Percentiles rank a stretch among this genome's conserved stretches.
phyloP scores from a whole-genome alignment of 37 sponge, comb jelly and placozoan genomes.

The Beroe forskalii region DNA sequence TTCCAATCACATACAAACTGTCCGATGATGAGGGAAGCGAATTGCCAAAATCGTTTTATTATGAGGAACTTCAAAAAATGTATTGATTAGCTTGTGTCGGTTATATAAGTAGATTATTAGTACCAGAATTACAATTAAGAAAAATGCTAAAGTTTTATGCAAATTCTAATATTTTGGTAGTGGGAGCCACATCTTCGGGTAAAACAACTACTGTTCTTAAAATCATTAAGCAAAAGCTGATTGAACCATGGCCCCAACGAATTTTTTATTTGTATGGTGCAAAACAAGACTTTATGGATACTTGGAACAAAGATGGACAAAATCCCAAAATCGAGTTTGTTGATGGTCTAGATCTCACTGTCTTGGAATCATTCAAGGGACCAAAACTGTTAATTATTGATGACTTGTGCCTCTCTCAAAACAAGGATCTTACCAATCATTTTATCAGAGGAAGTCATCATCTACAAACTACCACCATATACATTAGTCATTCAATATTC shows the following conservation, averaged over 20 bases:
- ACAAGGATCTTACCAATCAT: constrained; percentile 62
- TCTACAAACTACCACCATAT: constrained; percentile 37
- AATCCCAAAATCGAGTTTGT: constrained; percentile 35
- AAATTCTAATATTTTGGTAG: constrained; percentile 57
- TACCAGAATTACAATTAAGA: neutral
- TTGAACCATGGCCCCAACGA: neutral
- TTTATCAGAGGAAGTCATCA: constrained; percentile 43
- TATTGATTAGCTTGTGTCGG: neutral
- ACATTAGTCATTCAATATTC: constrained; percentile 16
- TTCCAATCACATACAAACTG: constrained; percentile 2
- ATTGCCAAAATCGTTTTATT: neutral
- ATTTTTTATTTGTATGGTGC: constrained; percentile 43
- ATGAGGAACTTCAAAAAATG: constrained; percentile 18
- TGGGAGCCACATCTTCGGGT: constrained; percentile 17
- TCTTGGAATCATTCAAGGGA: neutral
- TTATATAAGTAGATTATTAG: neutral
- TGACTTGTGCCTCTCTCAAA: neutral
- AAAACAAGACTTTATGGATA: constrained; percentile 16
- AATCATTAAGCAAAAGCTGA: constrained; percentile 33
- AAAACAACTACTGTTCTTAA: constrained; percentile 49
- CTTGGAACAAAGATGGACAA: constrained; percentile 18
- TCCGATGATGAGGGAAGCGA: neutral
- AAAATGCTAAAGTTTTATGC: constrained; percentile 51
- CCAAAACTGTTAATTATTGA: constrained; percentile 37
- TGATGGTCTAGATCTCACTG: neutral